A percentile compares a stretch with the other conserved stretches of the same genome.
phyloP scores from a whole-genome alignment of 2,113 vertebrate species.

The Saccopteryx leptura region DNA sequence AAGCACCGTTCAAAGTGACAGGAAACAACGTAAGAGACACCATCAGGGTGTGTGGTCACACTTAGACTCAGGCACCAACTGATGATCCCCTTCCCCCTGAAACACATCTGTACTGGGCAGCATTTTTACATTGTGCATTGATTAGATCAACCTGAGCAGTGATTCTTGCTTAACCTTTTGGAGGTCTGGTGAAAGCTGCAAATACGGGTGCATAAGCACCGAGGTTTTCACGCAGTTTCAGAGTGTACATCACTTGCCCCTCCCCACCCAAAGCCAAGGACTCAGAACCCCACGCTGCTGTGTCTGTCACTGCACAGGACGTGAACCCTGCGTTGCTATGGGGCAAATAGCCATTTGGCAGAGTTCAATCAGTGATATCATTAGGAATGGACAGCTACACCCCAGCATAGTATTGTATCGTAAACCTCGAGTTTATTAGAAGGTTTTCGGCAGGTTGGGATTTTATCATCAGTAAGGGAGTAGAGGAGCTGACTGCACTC shows the following conservation, averaged over 20 bases:
- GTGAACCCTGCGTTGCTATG: not conserved
- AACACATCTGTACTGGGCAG: not conserved
- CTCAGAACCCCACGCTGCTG: not conserved
- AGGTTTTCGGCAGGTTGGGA: not conserved
- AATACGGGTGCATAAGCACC: not conserved
- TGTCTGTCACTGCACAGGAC: not conserved
- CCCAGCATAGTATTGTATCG: not conserved
- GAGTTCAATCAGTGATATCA: not conserved
- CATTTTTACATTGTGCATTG: slow-evolving; percentile 2
- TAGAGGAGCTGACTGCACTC: not conserved
- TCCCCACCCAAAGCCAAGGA: not conserved
- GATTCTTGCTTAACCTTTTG: not conserved
- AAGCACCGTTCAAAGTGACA: not conserved
- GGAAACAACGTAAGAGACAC: not conserved
- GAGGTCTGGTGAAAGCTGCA: slow-evolving; percentile 2
- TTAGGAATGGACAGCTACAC: not conserved
- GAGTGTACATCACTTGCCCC: not conserved
- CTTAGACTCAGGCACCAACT: not conserved
- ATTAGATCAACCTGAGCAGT: not conserved
- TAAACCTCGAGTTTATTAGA: not conserved
- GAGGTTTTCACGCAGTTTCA: not conserved
- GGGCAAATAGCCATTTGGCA: fast-evolving
- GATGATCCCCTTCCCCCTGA: fast-evolving
- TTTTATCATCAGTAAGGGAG: not conserved
- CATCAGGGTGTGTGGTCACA: not conserved